A percentile compares a stretch with the other conserved stretches of the same genome.
These are phyloP conservation scores for Lophura nycthemera DNA, from an alignment of 2,113 vertebrate genomes.

Conservation along the genomic window DNA sequence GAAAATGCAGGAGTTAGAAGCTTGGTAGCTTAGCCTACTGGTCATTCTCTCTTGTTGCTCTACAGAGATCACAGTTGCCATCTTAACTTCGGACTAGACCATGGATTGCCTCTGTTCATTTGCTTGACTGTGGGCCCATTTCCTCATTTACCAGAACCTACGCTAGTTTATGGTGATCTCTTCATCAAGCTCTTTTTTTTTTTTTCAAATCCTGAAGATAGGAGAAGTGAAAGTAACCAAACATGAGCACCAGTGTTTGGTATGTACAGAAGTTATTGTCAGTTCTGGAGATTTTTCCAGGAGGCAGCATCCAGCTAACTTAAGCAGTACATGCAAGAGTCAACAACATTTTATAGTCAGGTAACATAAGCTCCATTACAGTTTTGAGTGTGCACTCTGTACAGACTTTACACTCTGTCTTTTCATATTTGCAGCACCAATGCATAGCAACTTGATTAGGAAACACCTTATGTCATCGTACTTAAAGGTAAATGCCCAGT, in stretches of 20 bases:
- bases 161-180: background rate
- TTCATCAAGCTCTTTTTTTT: background rate
- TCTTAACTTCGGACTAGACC: background rate
- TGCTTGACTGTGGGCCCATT: background rate
- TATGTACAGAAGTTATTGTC: background rate
- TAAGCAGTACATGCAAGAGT: background rate
- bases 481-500: background rate
- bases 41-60: background rate
- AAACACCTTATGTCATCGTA: background rate
- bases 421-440: background rate
- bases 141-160: background rate
- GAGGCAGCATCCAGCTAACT: background rate
- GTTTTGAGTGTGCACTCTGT: background rate
- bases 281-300: background rate
- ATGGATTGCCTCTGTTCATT: background rate
- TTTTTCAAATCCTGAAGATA: background rate
- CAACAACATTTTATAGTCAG: background rate
- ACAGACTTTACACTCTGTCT: rapidly evolving
- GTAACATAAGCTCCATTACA: background rate
- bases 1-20: background rate
- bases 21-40: background rate
- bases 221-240: background rate
- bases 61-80: background rate
- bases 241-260: background rate
- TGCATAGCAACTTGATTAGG: background rate